Evolutionary conservation across 2,113 vertebrate species (phyloP).

Genomic region (Geococcyx californianus): DNA sequence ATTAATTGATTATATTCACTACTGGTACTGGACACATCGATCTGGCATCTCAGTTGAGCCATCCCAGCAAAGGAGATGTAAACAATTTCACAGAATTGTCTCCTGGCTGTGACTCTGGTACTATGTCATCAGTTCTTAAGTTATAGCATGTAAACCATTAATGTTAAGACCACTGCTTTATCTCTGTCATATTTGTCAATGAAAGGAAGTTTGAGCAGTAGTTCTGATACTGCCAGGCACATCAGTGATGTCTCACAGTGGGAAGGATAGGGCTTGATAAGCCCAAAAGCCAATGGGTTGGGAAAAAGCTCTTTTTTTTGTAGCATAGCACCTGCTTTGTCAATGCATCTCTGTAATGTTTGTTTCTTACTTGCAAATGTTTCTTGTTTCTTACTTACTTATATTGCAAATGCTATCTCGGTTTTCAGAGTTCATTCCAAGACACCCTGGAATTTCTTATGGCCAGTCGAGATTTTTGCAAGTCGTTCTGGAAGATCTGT

Average conservation of each 20-base stretch:
- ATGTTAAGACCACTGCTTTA: background rate
- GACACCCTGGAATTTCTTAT: constrained; percentile 97
- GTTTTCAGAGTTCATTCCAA: constrained; percentile 87
- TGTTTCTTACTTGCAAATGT: background rate
- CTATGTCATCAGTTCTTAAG: background rate
- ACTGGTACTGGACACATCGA: background rate
- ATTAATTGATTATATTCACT: background rate
- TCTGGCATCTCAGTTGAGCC: background rate
- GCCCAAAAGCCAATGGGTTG: background rate
- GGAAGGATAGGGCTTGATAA: background rate
- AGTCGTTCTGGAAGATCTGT: constrained; percentile 98
- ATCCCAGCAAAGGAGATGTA: background rate
- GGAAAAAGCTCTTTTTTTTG: background rate
- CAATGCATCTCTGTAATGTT: background rate
- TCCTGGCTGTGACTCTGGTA: background rate
- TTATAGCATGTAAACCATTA: background rate
- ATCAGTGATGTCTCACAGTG: background rate
- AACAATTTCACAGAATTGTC: background rate
- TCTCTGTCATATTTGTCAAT: background rate
- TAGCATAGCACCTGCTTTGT: background rate
- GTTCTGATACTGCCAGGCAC: background rate
- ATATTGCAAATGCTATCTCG: background rate
- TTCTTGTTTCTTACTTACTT: background rate
- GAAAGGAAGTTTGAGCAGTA: background rate
- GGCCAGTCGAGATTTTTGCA: constrained; percentile 95